phyloP scores from a whole-genome alignment of 2,113 vertebrate species.

The Oryzias curvinotus region DNA sequence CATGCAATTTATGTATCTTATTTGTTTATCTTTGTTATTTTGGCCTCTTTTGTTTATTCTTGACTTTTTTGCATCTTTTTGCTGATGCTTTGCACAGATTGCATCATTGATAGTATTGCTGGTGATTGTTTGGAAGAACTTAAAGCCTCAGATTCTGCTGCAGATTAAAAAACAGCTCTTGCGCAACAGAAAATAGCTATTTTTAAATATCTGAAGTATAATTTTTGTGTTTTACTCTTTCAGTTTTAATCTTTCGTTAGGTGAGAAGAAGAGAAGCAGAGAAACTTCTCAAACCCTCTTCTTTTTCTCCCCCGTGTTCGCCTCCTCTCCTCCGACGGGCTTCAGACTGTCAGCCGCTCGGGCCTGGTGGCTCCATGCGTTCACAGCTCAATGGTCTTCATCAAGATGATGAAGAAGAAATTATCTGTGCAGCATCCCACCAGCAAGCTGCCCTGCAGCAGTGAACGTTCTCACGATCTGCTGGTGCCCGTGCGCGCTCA shows the following conservation, averaged over 20 bases:
- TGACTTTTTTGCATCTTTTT: no score
- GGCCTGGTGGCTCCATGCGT: constrained; percentile 44
- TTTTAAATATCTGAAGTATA: no score
- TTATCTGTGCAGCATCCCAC: constrained; percentile 55
- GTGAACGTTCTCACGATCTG: constrained; percentile 52
- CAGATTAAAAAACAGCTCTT: no score
- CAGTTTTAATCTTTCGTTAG: neutral
- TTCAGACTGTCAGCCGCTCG: constrained; percentile 9
- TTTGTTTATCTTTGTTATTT: no score
- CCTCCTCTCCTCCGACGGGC: neutral
- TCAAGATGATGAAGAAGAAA: constrained; percentile 58
- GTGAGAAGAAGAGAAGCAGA: neutral
- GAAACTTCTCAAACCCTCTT: neutral
- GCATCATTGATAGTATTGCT: no score
- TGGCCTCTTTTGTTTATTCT: no score
- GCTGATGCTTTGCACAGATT: no score
- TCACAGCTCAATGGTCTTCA: constrained; percentile 55
- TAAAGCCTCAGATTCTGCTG: no score
- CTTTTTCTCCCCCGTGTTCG: neutral
- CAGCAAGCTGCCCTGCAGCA: constrained; percentile 48
- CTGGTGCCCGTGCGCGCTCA: constrained; percentile 12
- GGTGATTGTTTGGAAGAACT: no score
- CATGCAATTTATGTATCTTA: no score
- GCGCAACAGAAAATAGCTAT: no score
- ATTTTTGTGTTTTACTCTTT: no score